These are phyloP conservation scores for Neosilurus hyrtlii DNA, from an alignment of 2,797 vertebrate genomes.

Conservation along the genomic window DNA sequence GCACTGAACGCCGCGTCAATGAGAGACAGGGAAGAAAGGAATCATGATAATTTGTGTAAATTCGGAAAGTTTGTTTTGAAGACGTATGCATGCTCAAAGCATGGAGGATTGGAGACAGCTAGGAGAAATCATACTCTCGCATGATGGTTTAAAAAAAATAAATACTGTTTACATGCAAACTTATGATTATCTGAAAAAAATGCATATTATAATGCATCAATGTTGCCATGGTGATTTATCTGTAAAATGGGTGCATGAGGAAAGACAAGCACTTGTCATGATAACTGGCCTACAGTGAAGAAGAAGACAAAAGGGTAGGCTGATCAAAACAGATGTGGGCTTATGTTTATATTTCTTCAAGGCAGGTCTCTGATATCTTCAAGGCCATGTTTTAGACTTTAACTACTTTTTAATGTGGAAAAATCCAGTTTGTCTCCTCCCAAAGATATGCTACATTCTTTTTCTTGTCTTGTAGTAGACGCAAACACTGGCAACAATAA, in stretches of 20 bases:
- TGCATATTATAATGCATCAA: background rate
- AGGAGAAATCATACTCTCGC: background rate
- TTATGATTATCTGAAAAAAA: background rate
- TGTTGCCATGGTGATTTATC: slow-evolving; percentile 11
- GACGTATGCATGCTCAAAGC: slow-evolving; percentile 34
- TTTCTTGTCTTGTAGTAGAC: background rate
- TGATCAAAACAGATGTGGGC: slow-evolving; percentile 4
- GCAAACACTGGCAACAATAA: background rate
- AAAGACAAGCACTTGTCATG: background rate
- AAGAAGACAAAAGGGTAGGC: background rate
- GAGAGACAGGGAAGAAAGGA: slow-evolving; percentile 31
- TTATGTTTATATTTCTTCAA: background rate
- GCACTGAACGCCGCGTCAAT: slow-evolving; percentile 31
- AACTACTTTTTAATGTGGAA: background rate
- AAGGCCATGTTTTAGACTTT: background rate
- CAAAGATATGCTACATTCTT: background rate
- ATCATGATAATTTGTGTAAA: slow-evolving; percentile 50
- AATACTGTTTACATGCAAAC: background rate
- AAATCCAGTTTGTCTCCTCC: background rate
- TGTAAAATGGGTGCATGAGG: background rate
- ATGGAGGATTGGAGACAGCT: background rate
- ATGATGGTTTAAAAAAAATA: background rate
- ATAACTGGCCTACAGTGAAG: background rate
- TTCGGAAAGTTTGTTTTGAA: slow-evolving; percentile 48
- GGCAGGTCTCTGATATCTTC: background rate